Evolutionary conservation across 2,797 vertebrate species (phyloP).

Genomic region (Falco peregrinus): DNA sequence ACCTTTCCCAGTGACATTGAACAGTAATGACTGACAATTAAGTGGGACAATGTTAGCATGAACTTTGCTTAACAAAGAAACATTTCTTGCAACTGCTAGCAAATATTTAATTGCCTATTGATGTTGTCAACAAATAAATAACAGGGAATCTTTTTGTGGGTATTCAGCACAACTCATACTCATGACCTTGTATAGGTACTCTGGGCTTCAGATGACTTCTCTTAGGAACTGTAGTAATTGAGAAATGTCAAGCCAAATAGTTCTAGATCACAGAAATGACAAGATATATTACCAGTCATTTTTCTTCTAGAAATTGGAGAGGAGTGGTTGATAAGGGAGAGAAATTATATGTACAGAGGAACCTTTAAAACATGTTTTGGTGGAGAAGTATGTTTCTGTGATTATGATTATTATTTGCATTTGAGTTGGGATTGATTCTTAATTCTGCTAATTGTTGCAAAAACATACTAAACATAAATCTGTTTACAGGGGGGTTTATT

Average conservation of each 20-base stretch:
- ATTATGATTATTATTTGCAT: neutral
- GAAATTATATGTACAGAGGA: neutral
- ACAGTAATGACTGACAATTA: neutral
- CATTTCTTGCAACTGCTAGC: neutral
- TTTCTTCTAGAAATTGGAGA: neutral
- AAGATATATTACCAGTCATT: neutral
- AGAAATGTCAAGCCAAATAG: neutral
- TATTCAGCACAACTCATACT: neutral
- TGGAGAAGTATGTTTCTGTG: neutral
- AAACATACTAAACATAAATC: neutral
- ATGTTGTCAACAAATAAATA: neutral
- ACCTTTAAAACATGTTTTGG: neutral
- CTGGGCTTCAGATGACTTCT: neutral
- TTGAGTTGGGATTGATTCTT: conserved; percentile 6
- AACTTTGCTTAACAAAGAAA: neutral
- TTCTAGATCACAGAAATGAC: neutral
- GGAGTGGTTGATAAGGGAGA: neutral
- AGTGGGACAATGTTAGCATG: neutral
- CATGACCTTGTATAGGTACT: neutral
- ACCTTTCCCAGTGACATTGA: neutral
- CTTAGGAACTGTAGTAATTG: neutral
- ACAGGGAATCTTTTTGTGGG: neutral
- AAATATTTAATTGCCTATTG: conserved; percentile 16
- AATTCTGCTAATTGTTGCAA: neutral
- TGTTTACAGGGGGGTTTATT: neutral